Base-by-base conservation (phyloP, 2,888 invertebrate genomes). In the Stenodera caucasica region DNA sequence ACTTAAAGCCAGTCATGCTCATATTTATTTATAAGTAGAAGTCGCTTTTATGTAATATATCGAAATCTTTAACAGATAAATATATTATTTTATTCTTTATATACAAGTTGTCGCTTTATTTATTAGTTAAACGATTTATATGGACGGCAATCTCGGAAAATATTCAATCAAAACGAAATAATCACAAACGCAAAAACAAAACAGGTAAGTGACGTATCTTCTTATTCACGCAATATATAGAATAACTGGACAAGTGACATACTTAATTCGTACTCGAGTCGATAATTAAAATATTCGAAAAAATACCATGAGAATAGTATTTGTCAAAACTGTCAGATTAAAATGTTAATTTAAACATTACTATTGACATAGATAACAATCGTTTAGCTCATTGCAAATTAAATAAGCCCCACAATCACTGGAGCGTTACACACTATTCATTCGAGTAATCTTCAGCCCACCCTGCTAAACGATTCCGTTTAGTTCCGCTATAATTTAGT, bases 41-140 rank as follows among this genome's bases (percentile, higher is more conserved):
- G 61, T 63, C 61, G 64, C 62, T 63, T 59, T 67, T 67, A 67
- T 66, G 68, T 68, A 68, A 67, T 67, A 67, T 68, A 66, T 67
- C 65, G 61, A 66, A 68, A 65, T 67, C 64, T 64, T 45, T 64
- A 62, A 56, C 57, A 63, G 59, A 45, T 45, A 45, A 45, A 45
- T 45, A 45, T 21, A 45, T 45, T 45, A 45, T 45, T 23, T 6
- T 45, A 23, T 45, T 12, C 1, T 12, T 45, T 12, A 15, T 18
- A 40, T 40, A 18, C 7, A 15, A 45, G 3, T 45, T 45, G 45
- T 45, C 23, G 21, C 23, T 45, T 45, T 45, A 45, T 45, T 45
- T 45, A 45, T 45, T 45, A 11, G 23, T 45, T 18, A 45, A 23
- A 45, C 45, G 23, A 45, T 45, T 45, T 23, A 45, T 45, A 23